A percentile compares a stretch with the other conserved stretches of the same genome.
phyloP scores from a whole-genome alignment of 1,140 invertebrate genomes.

The Drosophila navojoa region DNA sequence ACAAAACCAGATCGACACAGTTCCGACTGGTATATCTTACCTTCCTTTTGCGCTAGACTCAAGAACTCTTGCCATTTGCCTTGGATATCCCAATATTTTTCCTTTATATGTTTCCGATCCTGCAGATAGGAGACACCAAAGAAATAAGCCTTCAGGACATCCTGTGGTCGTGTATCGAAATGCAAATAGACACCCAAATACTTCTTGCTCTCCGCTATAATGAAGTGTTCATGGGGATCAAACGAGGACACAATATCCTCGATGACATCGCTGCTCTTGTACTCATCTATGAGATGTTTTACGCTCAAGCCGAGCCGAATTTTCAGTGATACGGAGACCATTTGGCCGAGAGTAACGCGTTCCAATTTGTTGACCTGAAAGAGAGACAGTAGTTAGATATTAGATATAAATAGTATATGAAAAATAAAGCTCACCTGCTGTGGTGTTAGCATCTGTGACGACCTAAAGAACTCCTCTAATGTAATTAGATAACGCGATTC shows the following conservation, averaged over 20 bases:
- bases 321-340: constrained; percentile 82
- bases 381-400: background rate
- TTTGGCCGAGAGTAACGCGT: constrained; percentile 85
- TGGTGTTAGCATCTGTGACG: constrained; percentile 84
- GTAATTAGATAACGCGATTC: constrained; percentile 89
- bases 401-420: background rate
- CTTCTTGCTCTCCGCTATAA: constrained; percentile 80
- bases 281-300: constrained; percentile 69
- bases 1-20: too few relatives aligned
- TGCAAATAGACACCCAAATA: constrained; percentile 81
- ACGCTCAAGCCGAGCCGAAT: constrained; percentile 77
- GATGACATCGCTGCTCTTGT: constrained; percentile 66
- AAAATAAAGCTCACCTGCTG: constrained; percentile 56
- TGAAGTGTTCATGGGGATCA: constrained; percentile 83
- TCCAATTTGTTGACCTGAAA: constrained; percentile 86
- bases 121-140: constrained; percentile 83
- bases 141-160: constrained; percentile 82
- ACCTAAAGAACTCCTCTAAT: constrained; percentile 86
- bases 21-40: constrained; percentile 34
- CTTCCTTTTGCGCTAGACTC: constrained; percentile 73
- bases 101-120: constrained; percentile 83
- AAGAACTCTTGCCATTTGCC: constrained; percentile 82
- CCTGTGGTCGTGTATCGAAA: constrained; percentile 76
- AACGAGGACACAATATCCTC: constrained; percentile 84
- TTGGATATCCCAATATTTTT: constrained; percentile 85